Base-by-base conservation (phyloP, 2,888 invertebrate genomes). In the Mayetiola destructor region DNA sequence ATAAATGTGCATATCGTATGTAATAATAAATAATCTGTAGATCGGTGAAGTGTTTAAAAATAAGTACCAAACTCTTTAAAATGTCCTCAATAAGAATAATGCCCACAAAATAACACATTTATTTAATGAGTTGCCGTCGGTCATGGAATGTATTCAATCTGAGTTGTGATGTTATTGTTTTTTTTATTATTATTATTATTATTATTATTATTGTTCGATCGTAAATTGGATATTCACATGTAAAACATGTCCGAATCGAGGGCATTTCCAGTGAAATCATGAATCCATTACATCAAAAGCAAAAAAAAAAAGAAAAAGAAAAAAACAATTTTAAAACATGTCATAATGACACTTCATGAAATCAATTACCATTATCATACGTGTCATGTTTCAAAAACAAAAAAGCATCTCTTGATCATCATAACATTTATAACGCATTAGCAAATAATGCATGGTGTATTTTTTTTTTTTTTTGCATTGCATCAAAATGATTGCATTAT, bases 351-450 rank as follows among this genome's bases (percentile, higher is more conserved):
- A 48, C 48, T 48, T 27, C 27, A 48, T 48, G 48, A 16, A 48
- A 48, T n/a, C 27, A 48, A 48, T 48, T 27, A 48, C 48, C 48
- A 27, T 48, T 48, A 48, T 37, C 4, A 4, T n/a, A n/a, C n/a
- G n/a, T n/a, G n/a, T n/a, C n/a, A n/a, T n/a, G n/a, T n/a, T n/a
- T n/a, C 12, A 23, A 21, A n/a, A n/a, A 23, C 23, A 12, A 2
- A 9, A 6, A 9, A 14, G 18, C 21, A 23, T 48, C 48, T n/a
- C n/a, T n/a, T 48, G 48, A 16, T 48, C 48, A 48, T 48, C 27
- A 48, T 48, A n/a, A 9, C 48, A 48, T 48, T 48, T 48, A 48
- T 48, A 48, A n/a, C 48, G 48, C 48, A 48, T 48, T 48, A 48
- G 48, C 48, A 48, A 16, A 48, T 48, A 23, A 14, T n/a, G 27